Conservation (phyloP, 2,888 invertebrate genomes). For the Glaucopsyche alexis region DNA sequence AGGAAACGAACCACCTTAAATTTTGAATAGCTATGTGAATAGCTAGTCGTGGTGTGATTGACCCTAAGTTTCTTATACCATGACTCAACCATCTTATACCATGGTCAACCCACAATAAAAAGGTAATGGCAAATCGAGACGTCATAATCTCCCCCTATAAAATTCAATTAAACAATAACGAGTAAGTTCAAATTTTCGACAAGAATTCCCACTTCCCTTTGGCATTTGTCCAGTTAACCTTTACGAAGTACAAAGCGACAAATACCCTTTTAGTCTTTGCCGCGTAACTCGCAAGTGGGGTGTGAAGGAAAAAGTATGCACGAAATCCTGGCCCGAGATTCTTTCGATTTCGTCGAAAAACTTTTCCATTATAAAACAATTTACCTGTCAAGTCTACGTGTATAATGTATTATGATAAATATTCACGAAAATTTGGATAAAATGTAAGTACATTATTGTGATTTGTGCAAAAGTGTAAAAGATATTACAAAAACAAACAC, state of each 20-base stretch:
- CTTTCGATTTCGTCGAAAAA: not conserved
- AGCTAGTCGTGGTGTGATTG: no score
- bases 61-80: no score
- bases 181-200: not conserved
- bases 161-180: not conserved
- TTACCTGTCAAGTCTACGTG: not conserved
- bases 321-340: not conserved
- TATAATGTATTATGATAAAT: conserved; percentile 1
- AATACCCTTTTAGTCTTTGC: conserved; percentile 19
- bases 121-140: no score
- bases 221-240: conserved; percentile 5
- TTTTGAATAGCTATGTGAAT: no score
- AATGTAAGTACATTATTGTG: not conserved
- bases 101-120: no score
- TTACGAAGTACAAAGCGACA: not conserved
- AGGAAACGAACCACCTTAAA: no score
- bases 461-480: not conserved
- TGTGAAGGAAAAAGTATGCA: not conserved
- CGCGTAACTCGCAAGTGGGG: not conserved
- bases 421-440: not conserved
- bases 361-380: conserved; percentile 9
- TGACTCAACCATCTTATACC: no score
- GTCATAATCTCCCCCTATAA: not conserved
- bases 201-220: conserved; percentile 8
- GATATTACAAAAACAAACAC: not conserved